Base-by-base conservation (phyloP, 2,888 invertebrate species). In the Ptychoptera contaminata region DNA sequence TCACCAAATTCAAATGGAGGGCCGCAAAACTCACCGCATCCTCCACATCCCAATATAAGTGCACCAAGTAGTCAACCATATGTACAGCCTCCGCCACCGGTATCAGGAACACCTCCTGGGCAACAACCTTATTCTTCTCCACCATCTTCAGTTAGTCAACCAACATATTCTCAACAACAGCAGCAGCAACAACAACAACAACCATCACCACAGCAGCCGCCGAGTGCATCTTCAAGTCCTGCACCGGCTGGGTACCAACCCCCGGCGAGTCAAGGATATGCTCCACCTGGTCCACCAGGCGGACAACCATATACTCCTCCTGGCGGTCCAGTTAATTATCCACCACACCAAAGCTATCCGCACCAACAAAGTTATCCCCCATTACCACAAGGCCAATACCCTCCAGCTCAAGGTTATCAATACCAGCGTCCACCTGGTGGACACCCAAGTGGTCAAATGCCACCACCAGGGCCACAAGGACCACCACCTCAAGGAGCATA, bases 401-500 rank as follows among this genome's bases (percentile, higher is more conserved):
- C 71, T 14, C 72, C 74, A 44, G 72, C 76, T 7, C 77, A 77
- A 57, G 73, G 73, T 15, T 78, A 79, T 59, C 75, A 76, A 47
- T 76, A 77, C 44, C 74, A 76, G 15, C 63, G 77, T 49, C 77
- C 77, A 8, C 76, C 77, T 2, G 70, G 71, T 30, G 69, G 70
- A 42, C 23, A 23, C 7, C 23, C 23, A 23, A 23, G 23, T 23
- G 31, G 40, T 11, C 71, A 71, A 55, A 71, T 71, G 57, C 71
- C 71, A 35, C 71, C 71, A 5, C 75, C 76, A 1, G 74, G 76
- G 6, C 81, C 79, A 3, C 81, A 81, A 49, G 79, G 78, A 5
- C 79, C 77, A 16, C 81, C 76, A 7, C 76, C 82, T 7, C 79
- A 82, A 51, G 78, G 79, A 46, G 75, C 76, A 47, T 86, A 86